Evolutionary conservation across 2,797 vertebrate genomes (phyloP).

Genomic region (Darevskia mixta): DNA sequence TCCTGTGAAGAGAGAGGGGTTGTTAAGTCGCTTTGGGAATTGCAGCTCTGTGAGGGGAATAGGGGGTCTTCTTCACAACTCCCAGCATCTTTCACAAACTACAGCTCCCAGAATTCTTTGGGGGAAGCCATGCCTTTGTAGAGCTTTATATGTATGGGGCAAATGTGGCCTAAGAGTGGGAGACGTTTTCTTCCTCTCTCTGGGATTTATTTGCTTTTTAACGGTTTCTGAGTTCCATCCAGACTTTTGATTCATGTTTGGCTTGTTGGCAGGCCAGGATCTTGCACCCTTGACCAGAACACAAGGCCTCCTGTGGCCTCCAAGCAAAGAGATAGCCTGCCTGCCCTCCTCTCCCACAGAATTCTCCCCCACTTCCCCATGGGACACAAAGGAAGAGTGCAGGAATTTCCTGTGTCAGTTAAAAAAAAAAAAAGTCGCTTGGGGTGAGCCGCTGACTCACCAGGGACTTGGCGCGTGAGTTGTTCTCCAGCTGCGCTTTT

Average conservation of each 20-base stretch:
- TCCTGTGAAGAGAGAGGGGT: too few relatives aligned
- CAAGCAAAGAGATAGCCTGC: neutral
- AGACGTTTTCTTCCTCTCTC: too few relatives aligned
- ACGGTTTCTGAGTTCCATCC: neutral
- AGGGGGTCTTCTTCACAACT: too few relatives aligned
- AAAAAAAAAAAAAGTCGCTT: neutral
- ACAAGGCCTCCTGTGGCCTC: neutral
- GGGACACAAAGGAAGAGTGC: neutral
- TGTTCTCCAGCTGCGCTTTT: neutral
- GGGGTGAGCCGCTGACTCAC: neutral
- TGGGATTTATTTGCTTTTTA: neutral
- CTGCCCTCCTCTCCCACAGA: neutral
- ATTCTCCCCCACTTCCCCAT: neutral
- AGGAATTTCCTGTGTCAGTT: neutral
- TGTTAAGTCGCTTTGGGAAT: too few relatives aligned
- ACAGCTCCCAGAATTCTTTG: too few relatives aligned
- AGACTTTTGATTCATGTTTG: neutral
- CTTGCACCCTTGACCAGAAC: neutral
- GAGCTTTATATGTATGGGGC: too few relatives aligned
- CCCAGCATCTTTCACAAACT: too few relatives aligned
- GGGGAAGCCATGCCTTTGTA: too few relatives aligned
- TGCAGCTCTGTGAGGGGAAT: too few relatives aligned
- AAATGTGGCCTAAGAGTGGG: too few relatives aligned
- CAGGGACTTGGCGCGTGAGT: neutral
- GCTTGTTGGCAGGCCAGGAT: neutral